phyloP scores from a whole-genome alignment of 2,113 vertebrate genomes.

The Puntigrus tetrazona region DNA sequence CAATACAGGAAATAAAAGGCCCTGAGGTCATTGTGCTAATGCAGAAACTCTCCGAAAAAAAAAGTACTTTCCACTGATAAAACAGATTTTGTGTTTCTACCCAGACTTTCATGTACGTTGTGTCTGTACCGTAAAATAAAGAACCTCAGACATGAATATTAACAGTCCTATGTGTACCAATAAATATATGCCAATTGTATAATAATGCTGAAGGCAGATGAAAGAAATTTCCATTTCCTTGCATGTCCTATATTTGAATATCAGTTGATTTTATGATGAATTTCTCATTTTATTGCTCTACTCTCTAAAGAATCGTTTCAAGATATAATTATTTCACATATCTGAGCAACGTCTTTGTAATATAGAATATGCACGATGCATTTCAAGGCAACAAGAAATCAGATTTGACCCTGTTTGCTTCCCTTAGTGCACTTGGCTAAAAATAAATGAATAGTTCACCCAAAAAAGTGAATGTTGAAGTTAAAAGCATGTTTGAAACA shows the following conservation, averaged over 20 bases:
- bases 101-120: conserved; percentile 37
- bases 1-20: conserved; percentile 27
- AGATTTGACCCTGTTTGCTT: neutral
- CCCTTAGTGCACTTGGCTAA: neutral
- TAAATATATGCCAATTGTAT: conserved; percentile 33
- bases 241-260: conserved; percentile 60
- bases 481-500: neutral
- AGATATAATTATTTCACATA: neutral
- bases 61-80: conserved; percentile 8
- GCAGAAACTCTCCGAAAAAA: conserved; percentile 39
- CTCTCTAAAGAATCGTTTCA: neutral
- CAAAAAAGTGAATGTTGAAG: neutral
- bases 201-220: conserved; percentile 54
- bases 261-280: conserved; percentile 55
- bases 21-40: conserved; percentile 57
- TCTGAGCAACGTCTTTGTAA: neutral
- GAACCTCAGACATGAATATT: conserved; percentile 49
- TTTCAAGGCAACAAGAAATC: neutral
- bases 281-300: conserved; percentile 33
- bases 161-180: conserved; percentile 42
- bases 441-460: too few species aligned
- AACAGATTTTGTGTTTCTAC: conserved; percentile 37
- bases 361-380: neutral
- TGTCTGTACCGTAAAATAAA: conserved; percentile 43
- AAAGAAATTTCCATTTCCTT: conserved; percentile 59